A percentile compares a stretch with the other conserved stretches of the same genome.
Conservation (phyloP, 2,888 invertebrate genomes). For the Acronicta leporina region DNA sequence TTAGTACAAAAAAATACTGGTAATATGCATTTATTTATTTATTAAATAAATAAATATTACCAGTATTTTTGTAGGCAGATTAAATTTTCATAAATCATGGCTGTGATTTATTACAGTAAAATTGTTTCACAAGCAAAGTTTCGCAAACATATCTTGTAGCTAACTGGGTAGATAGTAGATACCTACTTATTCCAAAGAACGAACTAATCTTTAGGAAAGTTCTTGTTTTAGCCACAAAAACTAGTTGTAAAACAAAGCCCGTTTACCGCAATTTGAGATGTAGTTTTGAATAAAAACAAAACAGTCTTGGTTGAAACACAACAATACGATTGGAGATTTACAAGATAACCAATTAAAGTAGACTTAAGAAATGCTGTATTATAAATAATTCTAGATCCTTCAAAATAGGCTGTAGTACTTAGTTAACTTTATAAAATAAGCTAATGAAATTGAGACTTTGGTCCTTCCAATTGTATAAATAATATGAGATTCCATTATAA, state of each 20-base stretch:
- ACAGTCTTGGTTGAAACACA: slow-evolving; percentile 6
- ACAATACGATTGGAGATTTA: slow-evolving; percentile 28
- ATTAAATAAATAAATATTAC: no score
- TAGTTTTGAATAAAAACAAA: slow-evolving; percentile 25
- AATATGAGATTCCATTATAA: background rate
- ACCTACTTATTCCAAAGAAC: slow-evolving; percentile 12
- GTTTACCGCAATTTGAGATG: slow-evolving; percentile 7
- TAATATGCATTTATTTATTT: no score
- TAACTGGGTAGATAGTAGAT: slow-evolving; percentile 23
- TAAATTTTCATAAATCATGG: no score
- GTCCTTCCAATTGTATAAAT: background rate
- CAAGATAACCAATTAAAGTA: slow-evolving; percentile 20
- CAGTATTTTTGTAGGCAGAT: no score
- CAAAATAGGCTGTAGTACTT: slow-evolving; percentile 14
- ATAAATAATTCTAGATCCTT: slow-evolving; percentile 26
- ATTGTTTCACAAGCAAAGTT: slow-evolving; percentile 11
- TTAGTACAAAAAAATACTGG: no score
- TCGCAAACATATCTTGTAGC: slow-evolving; percentile 3
- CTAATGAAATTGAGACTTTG: slow-evolving; percentile 2
- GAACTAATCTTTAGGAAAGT: slow-evolving; percentile 30
- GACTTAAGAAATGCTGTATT: slow-evolving; percentile 23
- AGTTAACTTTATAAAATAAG: slow-evolving; percentile 13
- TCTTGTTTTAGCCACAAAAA: slow-evolving; percentile 8
- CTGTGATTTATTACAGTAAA: slow-evolving; percentile 6
- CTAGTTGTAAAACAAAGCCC: slow-evolving; percentile 24